Evolutionary conservation across 2,888 invertebrate genomes (phyloP), one percentile per base, ranked within the genome.

Genomic region (Aleiodes alternator): DNA sequence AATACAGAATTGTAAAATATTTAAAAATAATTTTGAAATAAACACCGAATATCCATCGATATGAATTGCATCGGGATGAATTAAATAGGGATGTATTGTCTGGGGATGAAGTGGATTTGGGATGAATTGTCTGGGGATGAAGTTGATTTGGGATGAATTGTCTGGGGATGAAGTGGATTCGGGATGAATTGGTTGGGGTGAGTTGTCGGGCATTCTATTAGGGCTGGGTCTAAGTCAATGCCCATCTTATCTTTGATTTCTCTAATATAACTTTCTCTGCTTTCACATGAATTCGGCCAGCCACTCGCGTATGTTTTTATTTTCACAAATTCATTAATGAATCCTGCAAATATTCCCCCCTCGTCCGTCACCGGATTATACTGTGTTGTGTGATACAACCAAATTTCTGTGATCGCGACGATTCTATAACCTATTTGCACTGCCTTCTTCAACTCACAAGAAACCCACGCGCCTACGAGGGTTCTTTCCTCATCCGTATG

Each of bases 251-350:
- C 75, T 53, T 14, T 72, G 71, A 70, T 71, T 79, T 29, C 80
- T 70, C 12, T 69, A 50, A 61, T 61, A 50, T 80, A 64, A 3
- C 72, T 48, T n/a, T 64, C 57, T 3, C 12, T 8, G 68, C 81
- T 81, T 5, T 43, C 69, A 34, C 34, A 34, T 34, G 34, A 34
- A 3, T 3, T 29, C 0, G 83, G 84, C 81, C 80, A 84, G 0
- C 81, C 84, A 4, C 80, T 80, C 0, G 82, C 80, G 38, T 85
- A 79, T 53, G 81, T 81, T 59, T 83, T 84, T 3, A 83, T 80
- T 80, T 82, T 82, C 0, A 83, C 31, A 72, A 82, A 84, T 1
- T 76, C 80, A 61, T 86, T 80, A 11, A 86, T 83, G 73, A 85
- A 86, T 12, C 76, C 72, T 11, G 79, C 78, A 77, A 84, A 85